Evolutionary conservation across 1,140 invertebrate species (phyloP), one percentile per base, ranked within the genome.

Genomic region (Brachionus koreanus): DNA sequence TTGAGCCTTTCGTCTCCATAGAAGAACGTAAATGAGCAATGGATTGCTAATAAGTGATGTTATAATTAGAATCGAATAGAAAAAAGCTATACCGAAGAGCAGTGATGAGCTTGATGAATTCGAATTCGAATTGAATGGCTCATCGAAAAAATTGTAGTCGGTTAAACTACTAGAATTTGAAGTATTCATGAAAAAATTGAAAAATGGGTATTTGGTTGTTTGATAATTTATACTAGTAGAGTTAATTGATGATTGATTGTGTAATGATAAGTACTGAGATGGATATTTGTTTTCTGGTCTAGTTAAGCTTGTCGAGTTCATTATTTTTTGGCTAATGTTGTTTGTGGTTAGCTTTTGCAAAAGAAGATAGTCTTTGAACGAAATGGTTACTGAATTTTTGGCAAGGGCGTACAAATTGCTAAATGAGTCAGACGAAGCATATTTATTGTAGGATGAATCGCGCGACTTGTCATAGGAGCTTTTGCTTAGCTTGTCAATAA

Each of bases 21-120:
- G 33, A 25, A 79, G 49, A 12, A 79, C 76, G 43, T 61, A 79
- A 12, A 79, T 79, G 9, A 79, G 13, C 19, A 79, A 43, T 19
- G 76, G 76, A 35, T 79, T 79, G 39, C 76, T 79, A 13, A 29
- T 79, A 33, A 79, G 25, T 5, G 76, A 79, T n/a, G 76, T 79
- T 12, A 79, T 79, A n/a, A 79, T 79, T 42, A 79, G 16, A 65
- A 79, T 79, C 33, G 76, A 61, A 43, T 79, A 79, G 33, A 79
- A 79, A 61, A 79, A 79, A 23, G 76, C 49, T 29, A 79, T 79
- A 37, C 76, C 76, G 19, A 79, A 79, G 12, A 79, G 12, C 35
- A 79, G 42, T 25, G 76, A 79, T 79, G 61, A 42, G 35, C 57
- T 79, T 57, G 46, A 61, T 37, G 61, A 65, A 61, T 57, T 19